Conservation (phyloP, 2,797 vertebrate species). For the Poliocrania exsul region DNA sequence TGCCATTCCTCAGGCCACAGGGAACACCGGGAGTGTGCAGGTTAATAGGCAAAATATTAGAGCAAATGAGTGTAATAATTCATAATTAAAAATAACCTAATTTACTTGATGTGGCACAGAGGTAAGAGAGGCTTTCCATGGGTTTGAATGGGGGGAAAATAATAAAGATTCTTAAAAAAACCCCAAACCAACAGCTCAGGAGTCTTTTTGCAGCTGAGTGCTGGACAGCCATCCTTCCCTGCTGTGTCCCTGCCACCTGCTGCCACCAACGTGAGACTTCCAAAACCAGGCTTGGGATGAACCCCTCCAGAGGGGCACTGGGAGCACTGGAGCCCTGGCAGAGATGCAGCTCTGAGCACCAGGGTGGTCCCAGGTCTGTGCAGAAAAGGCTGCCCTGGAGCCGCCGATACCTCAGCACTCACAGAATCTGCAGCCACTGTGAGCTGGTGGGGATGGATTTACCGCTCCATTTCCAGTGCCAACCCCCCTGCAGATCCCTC, state of each 20-base stretch:
- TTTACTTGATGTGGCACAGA: rapidly evolving
- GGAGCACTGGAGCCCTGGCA: rapidly evolving
- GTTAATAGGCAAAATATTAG: background rate
- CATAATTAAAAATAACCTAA: background rate
- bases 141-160: background rate
- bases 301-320: rapidly evolving
- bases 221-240: background rate
- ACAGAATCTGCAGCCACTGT: rapidly evolving
- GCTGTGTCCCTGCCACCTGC: background rate
- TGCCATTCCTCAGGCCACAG: rapidly evolving
- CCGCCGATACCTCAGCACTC: rapidly evolving
- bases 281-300: background rate
- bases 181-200: background rate
- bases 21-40: rapidly evolving
- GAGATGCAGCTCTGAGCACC: background rate
- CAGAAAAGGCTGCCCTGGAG: background rate
- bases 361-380: rapidly evolving
- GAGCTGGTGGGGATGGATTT: background rate
- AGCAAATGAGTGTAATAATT: background rate
- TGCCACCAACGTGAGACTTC: background rate
- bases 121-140: background rate
- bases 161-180: background rate
- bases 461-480: background rate
- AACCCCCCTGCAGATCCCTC: background rate
- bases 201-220: rapidly evolving